Evolutionary conservation across 2,113 vertebrate species (phyloP), one percentile per base, ranked within the genome.

Genomic region (Dunckerocampus dactyliophorus): DNA sequence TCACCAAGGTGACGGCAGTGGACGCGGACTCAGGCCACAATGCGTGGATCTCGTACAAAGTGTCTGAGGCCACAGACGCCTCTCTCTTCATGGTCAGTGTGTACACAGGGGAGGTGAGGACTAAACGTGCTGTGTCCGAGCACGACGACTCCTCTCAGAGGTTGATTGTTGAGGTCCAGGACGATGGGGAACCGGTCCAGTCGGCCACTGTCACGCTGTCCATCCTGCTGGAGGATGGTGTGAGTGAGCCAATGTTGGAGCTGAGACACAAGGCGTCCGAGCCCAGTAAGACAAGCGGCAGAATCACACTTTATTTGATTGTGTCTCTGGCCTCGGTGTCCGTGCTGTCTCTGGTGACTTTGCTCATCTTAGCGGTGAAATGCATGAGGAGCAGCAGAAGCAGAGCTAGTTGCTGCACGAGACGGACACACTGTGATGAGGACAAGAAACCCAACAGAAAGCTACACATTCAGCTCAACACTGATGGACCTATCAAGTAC

Each of bases 401-500:
- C 59, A 83, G 78, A 54, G 66, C 60, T 24, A 87, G 74, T 65
- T 94, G 92, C 82, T 81, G 89, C 79, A 75, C 67, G 43, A 87
- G 79, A 64, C 68, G 65, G 28, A 63, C 22, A 11, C 69, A 77
- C 56, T 82, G 59, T 76, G 72, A 85, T 31, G 70, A 70, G 72
- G 92, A 91, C 80, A 91, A 90, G 71, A 92, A 91, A 56, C 90
- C 92, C 67, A 91, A 90, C 78, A 93, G 92, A 72, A 95, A 92
- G 76, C 85, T 95, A 15, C 93, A 95, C 72, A 87, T 87, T 34
- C 85, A 87, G 70, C 83, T 94, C 71, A 94, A 91, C 82, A 88
- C 92, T 5, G 93, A 94, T 0, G 94, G 94, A 67, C 94, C 93
- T 1, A 90, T 95, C 42, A 93, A 93, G 79, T 95, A 95, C 82